Conservation (phyloP, 2,888 invertebrate species). For the Agrochola litura region DNA sequence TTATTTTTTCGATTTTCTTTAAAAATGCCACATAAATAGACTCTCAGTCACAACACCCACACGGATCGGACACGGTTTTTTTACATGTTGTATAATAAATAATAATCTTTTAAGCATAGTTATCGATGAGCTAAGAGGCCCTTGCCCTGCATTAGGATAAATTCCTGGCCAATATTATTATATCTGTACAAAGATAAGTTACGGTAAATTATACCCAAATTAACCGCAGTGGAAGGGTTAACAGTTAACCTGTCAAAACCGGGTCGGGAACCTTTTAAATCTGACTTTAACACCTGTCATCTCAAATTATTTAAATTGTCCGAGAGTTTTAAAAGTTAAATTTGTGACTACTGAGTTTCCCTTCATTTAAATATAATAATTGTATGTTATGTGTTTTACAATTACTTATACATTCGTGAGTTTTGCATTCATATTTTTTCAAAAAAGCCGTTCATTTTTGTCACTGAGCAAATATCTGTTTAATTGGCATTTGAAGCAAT, state of each 20-base stretch:
- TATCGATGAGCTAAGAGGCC: no score
- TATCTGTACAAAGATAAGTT: constrained; percentile 8
- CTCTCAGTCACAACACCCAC: no score
- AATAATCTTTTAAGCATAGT: no score
- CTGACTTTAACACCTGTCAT: constrained; percentile 70
- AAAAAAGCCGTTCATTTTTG: background rate
- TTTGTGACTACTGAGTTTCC: constrained; percentile 25
- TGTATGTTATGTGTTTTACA: background rate
- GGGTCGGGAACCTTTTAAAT: constrained; percentile 63
- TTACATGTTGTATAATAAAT: no score
- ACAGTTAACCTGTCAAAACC: constrained; percentile 60
- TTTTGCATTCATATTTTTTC: background rate
- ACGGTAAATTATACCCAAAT: constrained; percentile 53
- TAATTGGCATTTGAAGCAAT: background rate
- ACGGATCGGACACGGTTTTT: no score
- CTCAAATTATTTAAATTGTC: constrained; percentile 60
- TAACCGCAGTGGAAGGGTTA: constrained; percentile 43
- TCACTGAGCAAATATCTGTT: background rate
- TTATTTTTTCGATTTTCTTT: no score
- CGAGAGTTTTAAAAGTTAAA: constrained; percentile 23
- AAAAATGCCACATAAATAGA: no score
- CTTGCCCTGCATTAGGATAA: background rate
- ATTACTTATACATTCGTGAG: background rate
- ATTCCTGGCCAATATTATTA: background rate
- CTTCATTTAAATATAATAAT: constrained; percentile 21